phyloP scores from a whole-genome alignment of 2,888 invertebrate genomes.

The Chouioia cunea region DNA sequence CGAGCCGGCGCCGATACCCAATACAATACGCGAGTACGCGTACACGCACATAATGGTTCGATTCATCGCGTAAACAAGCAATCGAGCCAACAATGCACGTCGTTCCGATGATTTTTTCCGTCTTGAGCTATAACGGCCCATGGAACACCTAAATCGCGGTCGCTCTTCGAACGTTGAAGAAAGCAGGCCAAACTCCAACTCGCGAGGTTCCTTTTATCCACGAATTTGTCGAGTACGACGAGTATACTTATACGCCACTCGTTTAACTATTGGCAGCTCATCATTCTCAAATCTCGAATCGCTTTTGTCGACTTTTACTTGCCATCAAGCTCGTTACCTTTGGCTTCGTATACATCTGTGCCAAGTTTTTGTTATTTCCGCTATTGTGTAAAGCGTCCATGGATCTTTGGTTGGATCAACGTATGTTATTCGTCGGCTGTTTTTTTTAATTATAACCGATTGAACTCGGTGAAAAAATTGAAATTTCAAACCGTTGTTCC shows the following conservation, averaged over 20 bases:
- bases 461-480: no score
- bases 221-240: slow-evolving; percentile 32
- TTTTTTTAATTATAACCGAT: no score
- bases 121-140: slow-evolving; percentile 10
- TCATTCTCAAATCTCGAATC: no score
- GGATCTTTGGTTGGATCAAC: no score
- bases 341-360: no score
- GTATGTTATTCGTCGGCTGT: no score
- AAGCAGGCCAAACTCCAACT: neutral
- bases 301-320: no score
- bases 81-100: neutral
- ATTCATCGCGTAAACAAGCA: slow-evolving; percentile 51
- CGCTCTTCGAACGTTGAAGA: slow-evolving; percentile 24
- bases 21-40: neutral
- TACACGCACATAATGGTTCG: slow-evolving; percentile 57
- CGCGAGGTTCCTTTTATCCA: slow-evolving; percentile 7
- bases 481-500: no score
- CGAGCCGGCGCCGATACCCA: neutral
- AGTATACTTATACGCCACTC: slow-evolving; percentile 15
- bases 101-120: no score
- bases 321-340: no score
- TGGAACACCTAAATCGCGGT: neutral
- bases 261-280: neutral
- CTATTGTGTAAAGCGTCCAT: no score
- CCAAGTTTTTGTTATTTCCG: slow-evolving; percentile 5